phyloP scores from a whole-genome alignment of 2,888 invertebrate species.

The Cloeon dipterum region DNA sequence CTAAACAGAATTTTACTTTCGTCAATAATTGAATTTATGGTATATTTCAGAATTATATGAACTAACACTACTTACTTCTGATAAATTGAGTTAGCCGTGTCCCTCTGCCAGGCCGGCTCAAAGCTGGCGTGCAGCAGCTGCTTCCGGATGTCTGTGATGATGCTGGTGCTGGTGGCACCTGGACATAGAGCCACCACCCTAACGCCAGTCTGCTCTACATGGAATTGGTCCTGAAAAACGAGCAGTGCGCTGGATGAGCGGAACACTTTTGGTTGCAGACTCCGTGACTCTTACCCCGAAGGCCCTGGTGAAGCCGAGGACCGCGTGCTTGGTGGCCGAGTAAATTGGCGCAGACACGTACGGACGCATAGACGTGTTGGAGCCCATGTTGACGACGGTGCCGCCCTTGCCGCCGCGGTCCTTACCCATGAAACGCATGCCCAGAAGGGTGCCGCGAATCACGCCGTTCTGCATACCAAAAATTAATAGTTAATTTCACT shows the following conservation, averaged over 20 bases:
- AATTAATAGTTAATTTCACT: no score
- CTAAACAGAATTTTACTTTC: no score
- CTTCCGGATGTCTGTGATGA: constrained; percentile 41
- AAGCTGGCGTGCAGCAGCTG: constrained; percentile 46
- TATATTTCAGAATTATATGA: no score
- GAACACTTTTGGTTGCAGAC: no score
- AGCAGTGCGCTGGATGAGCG: not conserved
- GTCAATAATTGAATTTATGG: no score
- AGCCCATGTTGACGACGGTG: constrained; percentile 52
- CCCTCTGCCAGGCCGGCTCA: constrained; percentile 47
- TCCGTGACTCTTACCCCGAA: constrained; percentile 33
- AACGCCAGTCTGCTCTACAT: constrained; percentile 45
- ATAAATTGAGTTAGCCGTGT: constrained; percentile 33
- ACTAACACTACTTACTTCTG: constrained; percentile 33
- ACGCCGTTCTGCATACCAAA: constrained; percentile 38
- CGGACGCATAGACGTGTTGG: constrained; percentile 41
- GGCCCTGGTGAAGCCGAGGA: constrained; percentile 45
- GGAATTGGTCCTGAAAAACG: constrained; percentile 43
- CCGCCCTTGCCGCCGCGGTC: constrained; percentile 43
- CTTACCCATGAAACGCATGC: constrained; percentile 48
- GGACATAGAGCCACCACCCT: constrained; percentile 47
- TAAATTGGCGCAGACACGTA: constrained; percentile 52
- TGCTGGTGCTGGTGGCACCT: constrained; percentile 38
- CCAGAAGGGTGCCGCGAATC: constrained; percentile 47
- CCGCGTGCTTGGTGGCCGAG: constrained; percentile 53